phyloP scores from a whole-genome alignment of 2,888 invertebrate species.

The Noctua fimbriata region DNA sequence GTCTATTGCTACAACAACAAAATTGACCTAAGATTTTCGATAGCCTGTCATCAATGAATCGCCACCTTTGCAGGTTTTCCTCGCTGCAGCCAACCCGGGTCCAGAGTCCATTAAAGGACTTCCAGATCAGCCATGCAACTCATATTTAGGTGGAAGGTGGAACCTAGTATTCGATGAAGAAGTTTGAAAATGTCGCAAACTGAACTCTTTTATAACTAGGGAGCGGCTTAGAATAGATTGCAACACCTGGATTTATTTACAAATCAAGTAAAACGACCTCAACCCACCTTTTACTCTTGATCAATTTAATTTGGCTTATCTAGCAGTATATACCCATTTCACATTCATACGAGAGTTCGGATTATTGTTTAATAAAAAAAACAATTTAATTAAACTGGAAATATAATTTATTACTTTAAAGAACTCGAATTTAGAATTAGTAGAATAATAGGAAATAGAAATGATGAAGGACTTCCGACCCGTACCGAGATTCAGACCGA shows the following conservation, averaged over 20 bases:
- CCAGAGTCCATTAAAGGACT: background rate
- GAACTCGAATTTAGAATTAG: too few relatives aligned
- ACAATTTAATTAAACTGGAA: too few relatives aligned
- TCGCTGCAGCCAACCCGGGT: background rate
- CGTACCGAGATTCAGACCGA: too few relatives aligned
- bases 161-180: background rate
- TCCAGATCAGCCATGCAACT: background rate
- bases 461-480: too few relatives aligned
- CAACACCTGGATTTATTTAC: constrained; percentile 57
- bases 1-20: background rate
- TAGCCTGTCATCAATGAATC: background rate
- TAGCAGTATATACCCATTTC: constrained; percentile 13
- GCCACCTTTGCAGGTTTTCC: background rate
- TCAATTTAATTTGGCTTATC: constrained; percentile 47
- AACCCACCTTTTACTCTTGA: constrained; percentile 34
- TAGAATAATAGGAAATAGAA: too few relatives aligned
- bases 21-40: too few relatives aligned
- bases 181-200: background rate
- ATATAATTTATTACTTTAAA: too few relatives aligned
- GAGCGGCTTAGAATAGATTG: constrained; percentile 17
- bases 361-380: too few relatives aligned
- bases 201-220: background rate
- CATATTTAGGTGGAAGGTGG: background rate
- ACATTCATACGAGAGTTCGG: too few relatives aligned
- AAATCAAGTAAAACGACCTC: constrained; percentile 51